A percentile compares a stretch with the other conserved stretches of the same genome.
Conservation (phyloP, 2,888 invertebrate species). For the Hololepta plana region DNA sequence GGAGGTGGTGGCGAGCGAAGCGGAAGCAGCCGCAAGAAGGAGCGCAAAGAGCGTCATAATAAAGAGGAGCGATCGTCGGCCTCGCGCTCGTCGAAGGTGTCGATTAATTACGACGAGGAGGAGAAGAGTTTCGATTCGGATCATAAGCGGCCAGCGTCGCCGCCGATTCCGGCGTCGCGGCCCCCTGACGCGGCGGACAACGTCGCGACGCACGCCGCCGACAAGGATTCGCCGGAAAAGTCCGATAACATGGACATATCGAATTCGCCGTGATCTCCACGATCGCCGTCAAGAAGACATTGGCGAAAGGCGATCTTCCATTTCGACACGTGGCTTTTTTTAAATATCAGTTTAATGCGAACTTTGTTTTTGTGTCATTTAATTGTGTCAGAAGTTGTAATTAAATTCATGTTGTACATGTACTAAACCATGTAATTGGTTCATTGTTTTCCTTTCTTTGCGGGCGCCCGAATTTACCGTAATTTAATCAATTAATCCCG, state of each 20-base stretch:
- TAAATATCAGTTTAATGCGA: no score
- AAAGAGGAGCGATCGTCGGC: slow-evolving; percentile 14
- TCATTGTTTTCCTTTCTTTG: no score
- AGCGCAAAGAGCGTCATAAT: slow-evolving; percentile 27
- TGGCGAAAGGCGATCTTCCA: no score
- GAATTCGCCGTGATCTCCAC: slow-evolving; percentile 54
- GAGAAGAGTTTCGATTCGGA: slow-evolving; percentile 30
- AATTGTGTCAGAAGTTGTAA: no score
- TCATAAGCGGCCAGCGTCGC: slow-evolving; percentile 13
- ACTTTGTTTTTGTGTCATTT: no score
- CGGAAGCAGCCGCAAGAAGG: slow-evolving; percentile 13
- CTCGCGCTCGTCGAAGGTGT: slow-evolving; percentile 21
- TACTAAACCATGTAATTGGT: no score
- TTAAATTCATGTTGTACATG: no score
- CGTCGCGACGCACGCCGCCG: slow-evolving; percentile 16
- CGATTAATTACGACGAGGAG: slow-evolving; percentile 34
- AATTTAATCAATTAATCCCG: no score
- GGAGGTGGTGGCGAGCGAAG: slow-evolving; percentile 21
- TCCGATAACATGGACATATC: slow-evolving; percentile 68
- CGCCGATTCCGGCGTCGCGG: slow-evolving; percentile 10
- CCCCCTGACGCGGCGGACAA: slow-evolving; percentile 24
- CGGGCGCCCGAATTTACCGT: no score
- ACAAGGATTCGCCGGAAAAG: slow-evolving; percentile 36
- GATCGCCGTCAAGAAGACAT: no score
- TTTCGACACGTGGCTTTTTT: no score